phyloP scores from a whole-genome alignment of 2,888 invertebrate species.

The Diachrysia chrysitis region DNA sequence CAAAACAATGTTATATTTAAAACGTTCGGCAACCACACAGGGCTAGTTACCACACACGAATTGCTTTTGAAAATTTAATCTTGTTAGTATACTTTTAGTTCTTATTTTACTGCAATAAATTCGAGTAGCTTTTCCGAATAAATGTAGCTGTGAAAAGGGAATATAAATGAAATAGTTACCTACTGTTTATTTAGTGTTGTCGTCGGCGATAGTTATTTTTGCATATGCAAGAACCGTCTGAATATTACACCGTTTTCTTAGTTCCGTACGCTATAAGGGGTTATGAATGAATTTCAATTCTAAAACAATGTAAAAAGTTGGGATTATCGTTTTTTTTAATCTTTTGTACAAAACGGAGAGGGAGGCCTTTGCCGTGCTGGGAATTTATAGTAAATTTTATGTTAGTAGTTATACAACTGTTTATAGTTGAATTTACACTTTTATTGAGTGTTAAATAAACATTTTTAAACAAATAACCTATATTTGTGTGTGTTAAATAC shows the following conservation, averaged over 20 bases:
- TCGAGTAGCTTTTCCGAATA: conserved; percentile 20
- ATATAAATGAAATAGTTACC: conserved; percentile 55
- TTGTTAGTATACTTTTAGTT: conserved; percentile 35
- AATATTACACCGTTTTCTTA: conserved; percentile 19
- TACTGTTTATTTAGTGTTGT: conserved; percentile 60
- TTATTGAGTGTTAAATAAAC: not conserved
- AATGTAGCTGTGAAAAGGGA: conserved; percentile 37
- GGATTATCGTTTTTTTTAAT: no score
- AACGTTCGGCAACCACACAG: conserved; percentile 2
- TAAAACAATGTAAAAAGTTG: no score
- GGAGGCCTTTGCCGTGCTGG: no score
- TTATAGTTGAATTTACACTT: no score
- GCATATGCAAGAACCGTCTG: conserved; percentile 48
- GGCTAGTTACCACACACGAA: conserved; percentile 23
- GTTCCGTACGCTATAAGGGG: no score
- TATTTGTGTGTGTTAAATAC: no score
- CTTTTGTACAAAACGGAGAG: no score
- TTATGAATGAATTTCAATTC: no score
- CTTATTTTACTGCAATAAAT: conserved; percentile 23
- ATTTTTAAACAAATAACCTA: no score
- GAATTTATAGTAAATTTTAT: no score
- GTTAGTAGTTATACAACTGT: no score
- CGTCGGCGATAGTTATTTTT: conserved; percentile 58
- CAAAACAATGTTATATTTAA: conserved; percentile 24
- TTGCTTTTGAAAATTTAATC: conserved; percentile 53